Base-by-base conservation (phyloP, 1,140 invertebrate genomes). In the Gerris buenoi region DNA sequence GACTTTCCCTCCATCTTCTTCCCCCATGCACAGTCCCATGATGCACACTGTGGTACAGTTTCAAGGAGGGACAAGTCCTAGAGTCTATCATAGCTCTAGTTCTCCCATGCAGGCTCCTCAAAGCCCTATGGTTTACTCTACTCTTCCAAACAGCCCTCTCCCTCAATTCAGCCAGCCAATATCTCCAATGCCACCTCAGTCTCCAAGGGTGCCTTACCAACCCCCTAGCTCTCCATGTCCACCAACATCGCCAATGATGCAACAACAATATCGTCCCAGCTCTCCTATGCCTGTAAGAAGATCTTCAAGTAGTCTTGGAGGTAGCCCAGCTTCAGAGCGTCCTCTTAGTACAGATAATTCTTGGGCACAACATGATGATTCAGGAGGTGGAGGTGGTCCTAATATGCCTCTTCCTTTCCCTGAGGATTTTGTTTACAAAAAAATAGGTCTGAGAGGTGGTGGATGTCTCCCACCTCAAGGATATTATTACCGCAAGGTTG, bases 371-470 rank as follows among this genome's bases (percentile, higher is more conserved):
- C 76, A 71, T 56, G 69, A 70, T 22, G 57, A 68, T 5, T 60
- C 69, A 25, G 67, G 68, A 60, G 57, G 58, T 29, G 69, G 69
- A 13, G 72, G 72, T 56, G 74, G 72, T n/a, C 75, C 78, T 56
- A 81, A 80, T 2, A 46, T 10, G 5, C 5, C 18, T 5, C 5
- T 46, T 5, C 33, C 33, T 46, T 18, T 46, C 18, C 76, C 78
- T 5, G 68, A 70, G 2, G 72, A 69, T 14, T 59, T 71, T n/a
- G 2, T 75, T 73, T 85, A 83, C 72, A 78, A 82, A 65, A 84
- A 84, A 71, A 75, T 87, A 1, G 88, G 86, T 2, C 77, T 90
- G 1, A 80, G 79, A 27, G 80, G 81, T 29, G 81, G 81, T 73
- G 77, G 79, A 67, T 71, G 78, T 65, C 81, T 81, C 73, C 77